These are phyloP conservation scores for Melanotaenia nigrans DNA, from an alignment of 2,797 vertebrate species.

Conservation along the genomic window DNA sequence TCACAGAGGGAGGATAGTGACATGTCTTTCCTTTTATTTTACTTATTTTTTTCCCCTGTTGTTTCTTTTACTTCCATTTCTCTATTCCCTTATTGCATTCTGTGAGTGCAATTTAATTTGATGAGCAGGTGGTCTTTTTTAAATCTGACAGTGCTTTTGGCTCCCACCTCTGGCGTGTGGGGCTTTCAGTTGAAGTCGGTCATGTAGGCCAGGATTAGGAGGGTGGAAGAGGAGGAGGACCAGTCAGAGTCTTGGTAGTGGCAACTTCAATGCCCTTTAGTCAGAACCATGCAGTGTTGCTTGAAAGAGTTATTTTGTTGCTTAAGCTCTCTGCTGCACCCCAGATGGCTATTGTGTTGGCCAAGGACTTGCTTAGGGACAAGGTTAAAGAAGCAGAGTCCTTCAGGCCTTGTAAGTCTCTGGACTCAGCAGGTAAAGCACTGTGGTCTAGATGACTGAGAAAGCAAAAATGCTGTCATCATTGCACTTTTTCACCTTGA, in stretches of 20 bases:
- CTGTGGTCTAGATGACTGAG: conserved; percentile 65
- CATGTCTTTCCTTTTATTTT: conserved; percentile 68
- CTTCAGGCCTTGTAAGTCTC: conserved; percentile 63
- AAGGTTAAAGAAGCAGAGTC: conserved; percentile 56
- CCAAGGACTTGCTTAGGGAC: conserved; percentile 60
- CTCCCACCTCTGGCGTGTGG: conserved; percentile 69
- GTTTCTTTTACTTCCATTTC: conserved; percentile 62
- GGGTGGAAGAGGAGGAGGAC: conserved; percentile 57
- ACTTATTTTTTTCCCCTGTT: conserved; percentile 36
- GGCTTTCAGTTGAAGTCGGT: conserved; percentile 71
- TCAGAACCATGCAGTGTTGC: conserved; percentile 68
- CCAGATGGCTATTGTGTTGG: conserved; percentile 78
- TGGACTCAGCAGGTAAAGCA: conserved; percentile 79
- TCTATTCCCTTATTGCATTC: conserved; percentile 56
- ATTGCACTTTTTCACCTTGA: conserved; percentile 70
- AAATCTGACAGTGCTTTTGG: conserved; percentile 65
- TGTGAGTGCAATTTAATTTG: conserved; percentile 84
- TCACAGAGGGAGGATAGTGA: conserved; percentile 79
- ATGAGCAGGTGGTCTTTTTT: conserved; percentile 85
- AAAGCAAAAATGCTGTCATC: conserved; percentile 58
- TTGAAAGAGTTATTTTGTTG: conserved; percentile 74
- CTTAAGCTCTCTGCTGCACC: conserved; percentile 69
- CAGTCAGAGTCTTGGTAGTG: conserved; percentile 57
- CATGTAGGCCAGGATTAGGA: conserved; percentile 74
- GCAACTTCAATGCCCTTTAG: conserved; percentile 63